Conservation (phyloP, 2,888 invertebrate species). For the Melipona beecheii region DNA sequence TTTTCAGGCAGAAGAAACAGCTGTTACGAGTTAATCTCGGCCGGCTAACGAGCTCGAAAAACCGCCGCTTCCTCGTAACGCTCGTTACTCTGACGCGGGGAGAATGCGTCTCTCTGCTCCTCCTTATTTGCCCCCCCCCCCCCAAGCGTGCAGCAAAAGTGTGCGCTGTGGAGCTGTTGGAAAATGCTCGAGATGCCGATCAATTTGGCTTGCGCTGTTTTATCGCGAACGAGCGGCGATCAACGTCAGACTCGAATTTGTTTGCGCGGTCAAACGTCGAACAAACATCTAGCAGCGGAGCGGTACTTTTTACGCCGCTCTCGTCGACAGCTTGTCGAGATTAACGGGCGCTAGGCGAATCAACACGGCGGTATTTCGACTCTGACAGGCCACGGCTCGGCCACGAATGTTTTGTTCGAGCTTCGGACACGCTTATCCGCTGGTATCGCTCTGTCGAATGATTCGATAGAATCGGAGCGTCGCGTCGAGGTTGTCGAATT, state of each 20-base stretch:
- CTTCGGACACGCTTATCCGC: background rate
- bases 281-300: background rate
- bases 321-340: background rate
- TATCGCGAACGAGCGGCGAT: conserved; percentile 29
- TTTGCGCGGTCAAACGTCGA: background rate
- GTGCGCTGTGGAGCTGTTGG: background rate
- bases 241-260: conserved; percentile 29
- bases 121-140: background rate
- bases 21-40: conserved; percentile 72
- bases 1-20: conserved; percentile 69
- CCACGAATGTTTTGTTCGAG: background rate
- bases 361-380: background rate
- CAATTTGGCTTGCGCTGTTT: conserved; percentile 11
- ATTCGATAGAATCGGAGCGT: background rate
- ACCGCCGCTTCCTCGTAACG: conserved; percentile 70
- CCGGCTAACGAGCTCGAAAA: conserved; percentile 76
- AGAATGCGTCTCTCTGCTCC: background rate
- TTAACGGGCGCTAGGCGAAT: conserved; percentile 12
- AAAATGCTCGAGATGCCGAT: conserved; percentile 26
- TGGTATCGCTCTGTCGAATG: background rate
- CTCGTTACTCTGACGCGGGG: conserved; percentile 58
- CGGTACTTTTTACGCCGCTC: background rate
- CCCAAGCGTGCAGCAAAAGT: too few relatives aligned
- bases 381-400: background rate
- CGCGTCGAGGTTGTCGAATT: too few relatives aligned